A percentile compares a stretch with the other conserved stretches of the same genome.
Evolutionary conservation across 2,888 invertebrate species (phyloP).

Genomic region (Pantelozetes paolii): DNA sequence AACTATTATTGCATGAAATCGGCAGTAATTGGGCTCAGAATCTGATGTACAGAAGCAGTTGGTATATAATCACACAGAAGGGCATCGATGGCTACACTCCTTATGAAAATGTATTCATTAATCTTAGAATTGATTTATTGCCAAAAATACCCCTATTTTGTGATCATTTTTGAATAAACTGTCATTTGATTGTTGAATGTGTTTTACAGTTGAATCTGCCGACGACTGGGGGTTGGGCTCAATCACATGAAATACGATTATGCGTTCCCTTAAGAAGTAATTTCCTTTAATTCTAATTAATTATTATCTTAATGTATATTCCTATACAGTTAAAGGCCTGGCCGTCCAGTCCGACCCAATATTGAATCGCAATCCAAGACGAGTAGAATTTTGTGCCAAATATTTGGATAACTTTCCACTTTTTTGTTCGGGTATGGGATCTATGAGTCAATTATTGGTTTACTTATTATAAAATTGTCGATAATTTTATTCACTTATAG

Average conservation of each 20-base stretch:
- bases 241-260: constrained; percentile 51
- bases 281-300: constrained; percentile 31
- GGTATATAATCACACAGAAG: constrained; percentile 58
- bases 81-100: constrained; percentile 58
- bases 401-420: background rate
- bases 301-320: background rate
- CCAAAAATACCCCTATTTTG: constrained; percentile 14
- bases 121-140: constrained; percentile 50
- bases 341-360: constrained; percentile 10
- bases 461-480: background rate
- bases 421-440: constrained; percentile 30
- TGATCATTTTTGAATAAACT: too few relatives aligned
- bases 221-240: constrained; percentile 50
- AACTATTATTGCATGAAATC: constrained; percentile 56
- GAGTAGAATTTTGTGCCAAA: constrained; percentile 23
- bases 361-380: background rate
- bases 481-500: background rate
- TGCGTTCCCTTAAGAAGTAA: constrained; percentile 55
- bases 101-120: constrained; percentile 51
- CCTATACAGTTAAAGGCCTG: constrained; percentile 8
- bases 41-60: constrained; percentile 58
- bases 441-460: background rate
- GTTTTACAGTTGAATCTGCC: constrained; percentile 45
- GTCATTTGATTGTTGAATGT: too few relatives aligned
- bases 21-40: constrained; percentile 59